Percentiles rank a stretch among this genome's conserved stretches.
These are phyloP conservation scores for Rhinichthys osculus DNA, from an alignment of 2,797 vertebrate genomes.

Conservation along the genomic window DNA sequence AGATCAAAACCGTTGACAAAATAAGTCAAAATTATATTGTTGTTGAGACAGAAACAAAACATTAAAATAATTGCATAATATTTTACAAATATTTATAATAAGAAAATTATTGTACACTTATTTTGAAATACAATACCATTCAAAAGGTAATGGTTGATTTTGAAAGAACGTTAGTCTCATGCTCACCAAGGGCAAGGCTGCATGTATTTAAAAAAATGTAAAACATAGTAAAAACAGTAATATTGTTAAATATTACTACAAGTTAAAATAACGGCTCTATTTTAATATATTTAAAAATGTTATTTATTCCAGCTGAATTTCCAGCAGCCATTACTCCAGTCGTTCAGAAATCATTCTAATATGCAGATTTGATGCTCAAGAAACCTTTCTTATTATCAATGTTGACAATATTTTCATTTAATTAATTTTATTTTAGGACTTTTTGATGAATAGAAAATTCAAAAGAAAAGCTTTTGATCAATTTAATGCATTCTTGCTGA, in stretches of 20 bases:
- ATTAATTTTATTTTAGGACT: neutral
- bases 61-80: neutral
- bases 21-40: neutral
- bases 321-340: neutral
- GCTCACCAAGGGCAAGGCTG: neutral
- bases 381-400: neutral
- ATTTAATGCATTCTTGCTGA: neutral
- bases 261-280: neutral
- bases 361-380: neutral
- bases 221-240: neutral
- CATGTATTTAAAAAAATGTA: neutral
- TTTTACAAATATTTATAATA: conserved; percentile 8
- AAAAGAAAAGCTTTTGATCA: too few species aligned
- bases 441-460: too few species aligned
- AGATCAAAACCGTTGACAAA: neutral
- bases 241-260: neutral
- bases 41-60: neutral
- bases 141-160: neutral
- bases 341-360: too few species aligned
- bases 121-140: neutral
- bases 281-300: neutral
- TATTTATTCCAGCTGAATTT: neutral
- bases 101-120: neutral
- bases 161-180: neutral
- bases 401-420: neutral